These are phyloP conservation scores for Venturia canescens DNA, from an alignment of 1,140 invertebrate species.

Conservation along the genomic window DNA sequence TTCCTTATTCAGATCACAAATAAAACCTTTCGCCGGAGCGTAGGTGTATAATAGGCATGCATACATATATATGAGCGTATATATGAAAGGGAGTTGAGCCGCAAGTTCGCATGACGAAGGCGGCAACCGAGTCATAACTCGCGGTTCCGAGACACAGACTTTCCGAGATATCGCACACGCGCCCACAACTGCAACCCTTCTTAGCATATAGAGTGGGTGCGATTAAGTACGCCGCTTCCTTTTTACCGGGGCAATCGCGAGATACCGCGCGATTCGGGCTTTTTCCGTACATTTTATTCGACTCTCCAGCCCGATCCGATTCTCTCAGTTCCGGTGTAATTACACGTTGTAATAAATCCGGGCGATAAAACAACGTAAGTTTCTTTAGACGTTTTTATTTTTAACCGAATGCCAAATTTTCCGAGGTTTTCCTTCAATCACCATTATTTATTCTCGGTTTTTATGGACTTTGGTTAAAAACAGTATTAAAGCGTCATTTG, in stretches of 20 bases:
- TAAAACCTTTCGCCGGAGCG: slow-evolving; percentile 11
- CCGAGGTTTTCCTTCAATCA: no score
- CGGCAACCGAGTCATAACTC: slow-evolving; percentile 74
- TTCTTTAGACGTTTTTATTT: not conserved
- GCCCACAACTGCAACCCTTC: slow-evolving; percentile 55
- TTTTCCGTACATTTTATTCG: slow-evolving; percentile 59
- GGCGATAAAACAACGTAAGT: slow-evolving; percentile 51
- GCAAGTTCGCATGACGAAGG: slow-evolving; percentile 72
- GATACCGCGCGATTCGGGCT: slow-evolving; percentile 37
- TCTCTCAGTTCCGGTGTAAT: slow-evolving; percentile 48
- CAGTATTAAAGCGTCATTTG: no score
- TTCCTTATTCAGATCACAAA: not conserved
- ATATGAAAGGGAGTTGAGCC: slow-evolving; percentile 21
- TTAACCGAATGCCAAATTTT: not conserved
- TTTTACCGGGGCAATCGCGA: slow-evolving; percentile 23
- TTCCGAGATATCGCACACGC: slow-evolving; percentile 65
- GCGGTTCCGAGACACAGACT: slow-evolving; percentile 51
- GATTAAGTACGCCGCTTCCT: slow-evolving; percentile 68
- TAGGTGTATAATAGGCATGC: not conserved
- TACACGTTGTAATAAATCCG: slow-evolving; percentile 4
- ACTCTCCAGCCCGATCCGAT: slow-evolving; percentile 49
- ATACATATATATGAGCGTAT: slow-evolving; percentile 7
- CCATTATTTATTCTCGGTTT: no score
- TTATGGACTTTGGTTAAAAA: no score
- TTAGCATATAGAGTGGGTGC: slow-evolving; percentile 76